Conservation (phyloP, 2,797 vertebrate species). For the Xenentodon cancila region DNA sequence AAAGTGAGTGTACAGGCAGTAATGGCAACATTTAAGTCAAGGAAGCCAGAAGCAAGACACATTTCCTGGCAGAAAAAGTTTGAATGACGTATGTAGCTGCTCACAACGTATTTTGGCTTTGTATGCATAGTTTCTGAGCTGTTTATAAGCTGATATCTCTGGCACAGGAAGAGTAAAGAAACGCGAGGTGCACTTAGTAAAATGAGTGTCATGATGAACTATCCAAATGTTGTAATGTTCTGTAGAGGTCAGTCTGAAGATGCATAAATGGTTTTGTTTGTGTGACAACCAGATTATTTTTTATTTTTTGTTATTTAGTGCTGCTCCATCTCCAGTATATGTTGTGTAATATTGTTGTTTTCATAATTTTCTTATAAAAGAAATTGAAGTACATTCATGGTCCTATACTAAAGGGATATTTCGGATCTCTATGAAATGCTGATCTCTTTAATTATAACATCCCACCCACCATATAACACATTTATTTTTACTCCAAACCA, state of each 20-base stretch:
- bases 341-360: slow-evolving; percentile 17
- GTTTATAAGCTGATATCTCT: slow-evolving; percentile 40
- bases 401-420: slow-evolving; percentile 18
- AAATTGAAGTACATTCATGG: slow-evolving; percentile 5
- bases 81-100: slow-evolving; percentile 43
- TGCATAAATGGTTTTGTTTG: not conserved
- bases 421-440: slow-evolving; percentile 10
- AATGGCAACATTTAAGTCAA: slow-evolving; percentile 22
- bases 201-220: not conserved
- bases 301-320: not conserved
- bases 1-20: not conserved
- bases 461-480: slow-evolving; percentile 9
- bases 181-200: slow-evolving; percentile 16
- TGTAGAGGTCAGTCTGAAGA: too few species aligned
- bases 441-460: slow-evolving; percentile 14
- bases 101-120: slow-evolving; percentile 51
- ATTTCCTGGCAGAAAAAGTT: slow-evolving; percentile 69
- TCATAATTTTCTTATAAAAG: slow-evolving; percentile 10
- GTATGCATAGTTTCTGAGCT: slow-evolving; percentile 34
- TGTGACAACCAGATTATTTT: not conserved
- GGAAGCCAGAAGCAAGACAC: slow-evolving; percentile 20
- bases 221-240: too few species aligned
- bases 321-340: not conserved
- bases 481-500: slow-evolving; percentile 8
- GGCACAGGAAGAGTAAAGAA: slow-evolving; percentile 48